These are phyloP conservation scores for Geothlypis trichas DNA, from an alignment of 2,113 vertebrate species.

Conservation along the genomic window DNA sequence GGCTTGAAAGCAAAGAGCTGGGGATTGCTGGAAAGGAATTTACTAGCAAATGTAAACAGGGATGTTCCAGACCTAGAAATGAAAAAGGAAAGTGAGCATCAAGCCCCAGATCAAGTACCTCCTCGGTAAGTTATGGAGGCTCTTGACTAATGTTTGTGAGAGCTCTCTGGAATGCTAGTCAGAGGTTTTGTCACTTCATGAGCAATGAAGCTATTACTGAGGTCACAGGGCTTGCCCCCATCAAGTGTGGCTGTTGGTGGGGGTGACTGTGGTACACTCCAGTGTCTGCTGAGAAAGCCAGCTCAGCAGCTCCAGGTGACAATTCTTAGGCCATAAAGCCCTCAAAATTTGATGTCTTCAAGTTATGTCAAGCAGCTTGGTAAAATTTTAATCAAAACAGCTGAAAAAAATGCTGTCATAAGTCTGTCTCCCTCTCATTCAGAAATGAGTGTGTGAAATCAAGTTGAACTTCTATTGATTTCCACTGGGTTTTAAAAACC, in stretches of 20 bases:
- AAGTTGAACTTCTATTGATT: background rate
- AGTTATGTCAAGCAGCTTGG: background rate
- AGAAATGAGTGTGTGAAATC: background rate
- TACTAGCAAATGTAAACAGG: background rate
- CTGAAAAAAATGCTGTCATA: background rate
- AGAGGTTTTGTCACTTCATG: background rate
- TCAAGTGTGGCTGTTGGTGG: rapidly evolving
- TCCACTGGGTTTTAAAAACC: background rate
- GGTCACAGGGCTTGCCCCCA: background rate
- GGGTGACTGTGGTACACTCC: background rate
- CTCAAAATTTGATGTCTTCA: background rate
- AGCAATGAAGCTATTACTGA: background rate
- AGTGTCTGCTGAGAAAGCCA: background rate
- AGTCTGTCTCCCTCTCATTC: background rate
- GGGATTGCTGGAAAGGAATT: background rate
- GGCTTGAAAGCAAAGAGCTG: background rate
- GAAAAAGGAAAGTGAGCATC: background rate
- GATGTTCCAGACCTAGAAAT: background rate
- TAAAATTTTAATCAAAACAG: background rate
- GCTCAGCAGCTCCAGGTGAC: background rate
- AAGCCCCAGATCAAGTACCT: rapidly evolving
- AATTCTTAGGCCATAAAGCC: background rate
- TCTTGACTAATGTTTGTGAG: background rate
- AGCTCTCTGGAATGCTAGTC: background rate
- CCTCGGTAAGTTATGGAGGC: background rate